Evolutionary conservation across 2,888 invertebrate species (phyloP).

Genomic region (Metopia argyrocephala): DNA sequence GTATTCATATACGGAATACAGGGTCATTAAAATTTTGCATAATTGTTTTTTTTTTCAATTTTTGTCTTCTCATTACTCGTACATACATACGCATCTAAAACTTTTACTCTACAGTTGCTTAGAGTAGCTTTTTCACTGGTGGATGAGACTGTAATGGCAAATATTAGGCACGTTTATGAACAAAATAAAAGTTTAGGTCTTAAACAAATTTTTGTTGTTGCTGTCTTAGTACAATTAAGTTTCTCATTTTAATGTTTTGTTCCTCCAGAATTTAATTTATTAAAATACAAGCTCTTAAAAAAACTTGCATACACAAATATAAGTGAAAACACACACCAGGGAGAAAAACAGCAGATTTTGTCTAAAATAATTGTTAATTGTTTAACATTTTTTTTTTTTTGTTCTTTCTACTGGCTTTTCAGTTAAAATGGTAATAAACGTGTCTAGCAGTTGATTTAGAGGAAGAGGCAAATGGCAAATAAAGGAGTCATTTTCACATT

Average conservation of each 20-base stretch:
- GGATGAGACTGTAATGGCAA: not conserved
- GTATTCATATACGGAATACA: constrained; percentile 19
- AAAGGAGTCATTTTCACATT: not conserved
- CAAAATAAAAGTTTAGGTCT: not conserved
- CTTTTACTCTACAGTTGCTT: constrained; percentile 1
- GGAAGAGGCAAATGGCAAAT: not conserved
- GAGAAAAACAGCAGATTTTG: constrained; percentile 35
- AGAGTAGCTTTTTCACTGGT: not conserved
- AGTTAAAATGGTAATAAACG: too few species aligned
- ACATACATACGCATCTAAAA: constrained; percentile 18
- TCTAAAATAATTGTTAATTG: constrained; percentile 40
- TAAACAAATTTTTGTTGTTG: not conserved
- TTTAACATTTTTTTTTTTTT: not conserved
- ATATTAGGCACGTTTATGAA: not conserved
- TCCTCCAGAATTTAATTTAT: too few species aligned
- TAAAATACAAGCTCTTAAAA: not conserved
- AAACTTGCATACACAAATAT: too few species aligned
- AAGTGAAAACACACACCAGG: too few species aligned
- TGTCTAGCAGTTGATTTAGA: not conserved
- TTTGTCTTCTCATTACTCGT: too few species aligned
- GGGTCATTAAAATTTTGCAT: constrained; percentile 37
- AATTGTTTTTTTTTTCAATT: constrained; percentile 22
- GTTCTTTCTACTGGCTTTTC: too few species aligned
- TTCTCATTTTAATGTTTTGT: too few species aligned
- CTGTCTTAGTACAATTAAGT: too few species aligned